Evolutionary conservation across 2,113 vertebrate species (phyloP), one percentile per base, ranked within the genome.

Genomic region (Rhipidura dahli): DNA sequence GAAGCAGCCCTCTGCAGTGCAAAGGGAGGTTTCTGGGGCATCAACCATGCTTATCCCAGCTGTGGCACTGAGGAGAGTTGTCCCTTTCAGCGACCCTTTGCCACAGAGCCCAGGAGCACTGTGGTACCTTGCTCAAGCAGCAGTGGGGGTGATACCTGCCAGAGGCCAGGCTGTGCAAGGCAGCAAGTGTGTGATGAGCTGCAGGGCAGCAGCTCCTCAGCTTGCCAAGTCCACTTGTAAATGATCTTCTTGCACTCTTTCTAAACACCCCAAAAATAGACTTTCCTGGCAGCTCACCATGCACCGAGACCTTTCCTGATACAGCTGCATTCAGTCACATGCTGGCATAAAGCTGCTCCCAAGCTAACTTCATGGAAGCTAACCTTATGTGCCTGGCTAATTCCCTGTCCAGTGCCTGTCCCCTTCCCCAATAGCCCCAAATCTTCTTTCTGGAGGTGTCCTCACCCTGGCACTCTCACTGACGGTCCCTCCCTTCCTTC

Each of bases 251-350:
- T 1, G 11, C 10, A 0, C 64, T 83, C 87, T 96, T 93, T 69
- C 71, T 75, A 96, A 94, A 93, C 87, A 93, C 85, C 93, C 94
- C 93, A 64, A 84, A 96, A 97, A 97, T 94, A 96, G 92, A 96
- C 68, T 86, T 95, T 77, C 79, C 92, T 95, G 95, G 93, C 93
- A 96, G 87, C 90, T 94, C 39, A 89, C 82, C 13, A 15, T 0
- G 19, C 68, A 66, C 75, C 0, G 1, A 93, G 87, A 93, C 95
- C 90, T 96, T 94, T 92, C 11, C 39, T 66, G 64, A 23, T 65
- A 56, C 68, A 86, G 85, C 85, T 56, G 47, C 17, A 5, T 35
- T 59, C 63, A 27, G 79, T 96, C 85, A 92, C 68, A 84, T 61
- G 66, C 66, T 83, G 50, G 45, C 40, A 69, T 53, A 53, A 69